Conservation (phyloP, 2,888 invertebrate genomes). For the Rhingia rostrata region DNA sequence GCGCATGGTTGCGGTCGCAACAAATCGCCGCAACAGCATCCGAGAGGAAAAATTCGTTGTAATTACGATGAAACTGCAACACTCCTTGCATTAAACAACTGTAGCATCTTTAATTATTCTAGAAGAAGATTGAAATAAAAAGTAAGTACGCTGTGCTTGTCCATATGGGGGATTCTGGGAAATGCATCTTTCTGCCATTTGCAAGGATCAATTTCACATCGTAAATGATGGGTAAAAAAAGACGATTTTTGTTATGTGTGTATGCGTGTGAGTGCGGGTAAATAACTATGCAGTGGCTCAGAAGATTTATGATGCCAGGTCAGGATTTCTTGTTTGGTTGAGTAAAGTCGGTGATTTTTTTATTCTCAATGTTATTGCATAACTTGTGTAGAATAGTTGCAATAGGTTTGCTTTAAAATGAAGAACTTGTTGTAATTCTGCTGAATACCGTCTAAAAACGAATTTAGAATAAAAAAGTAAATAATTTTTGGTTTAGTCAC, state of each 20-base stretch:
- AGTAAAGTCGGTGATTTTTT: not conserved
- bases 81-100: conserved; percentile 27
- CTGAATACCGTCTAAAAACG: too few species aligned
- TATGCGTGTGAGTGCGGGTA: conserved; percentile 8
- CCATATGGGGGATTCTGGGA: not conserved
- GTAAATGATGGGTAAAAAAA: conserved; percentile 17
- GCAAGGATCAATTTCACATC: conserved; percentile 22
- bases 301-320: conserved; percentile 2
- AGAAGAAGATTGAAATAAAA: not conserved
- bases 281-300: conserved; percentile 33
- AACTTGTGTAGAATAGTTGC: not conserved
- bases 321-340: not conserved
- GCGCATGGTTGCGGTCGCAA: conserved; percentile 72
- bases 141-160: conserved; percentile 9
- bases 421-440: too few species aligned
- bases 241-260: not conserved
- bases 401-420: too few species aligned
- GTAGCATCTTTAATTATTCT: not conserved
- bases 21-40: conserved; percentile 72
- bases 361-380: not conserved
- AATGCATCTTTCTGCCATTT: conserved; percentile 12
- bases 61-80: conserved; percentile 34
- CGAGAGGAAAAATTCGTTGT: conserved; percentile 28
- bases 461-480: too few species aligned
- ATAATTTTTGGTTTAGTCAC: too few species aligned